A percentile compares a stretch with the other conserved stretches of the same genome.
Conservation (phyloP, 2,113 vertebrate genomes). For the Opisthocomus hoazin region DNA sequence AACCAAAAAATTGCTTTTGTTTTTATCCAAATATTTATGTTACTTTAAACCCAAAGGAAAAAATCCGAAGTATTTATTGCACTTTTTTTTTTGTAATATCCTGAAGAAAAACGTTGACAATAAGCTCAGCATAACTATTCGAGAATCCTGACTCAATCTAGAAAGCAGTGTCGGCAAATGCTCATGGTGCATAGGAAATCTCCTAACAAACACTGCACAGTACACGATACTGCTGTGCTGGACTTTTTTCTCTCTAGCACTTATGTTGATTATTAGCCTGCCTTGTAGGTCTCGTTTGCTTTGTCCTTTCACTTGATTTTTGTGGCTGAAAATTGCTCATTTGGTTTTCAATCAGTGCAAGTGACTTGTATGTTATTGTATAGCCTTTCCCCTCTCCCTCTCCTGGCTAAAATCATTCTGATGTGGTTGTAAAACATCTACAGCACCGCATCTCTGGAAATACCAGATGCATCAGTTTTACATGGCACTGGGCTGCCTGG, state of each 20-base stretch:
- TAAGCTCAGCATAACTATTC: neutral
- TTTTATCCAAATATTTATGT: neutral
- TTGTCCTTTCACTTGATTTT: neutral
- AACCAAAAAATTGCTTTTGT: neutral
- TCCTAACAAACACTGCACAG: neutral
- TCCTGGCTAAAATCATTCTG: neutral
- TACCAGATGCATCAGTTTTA: neutral
- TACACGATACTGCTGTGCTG: neutral
- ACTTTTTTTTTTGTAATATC: neutral
- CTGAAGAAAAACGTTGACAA: neutral
- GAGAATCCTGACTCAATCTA: neutral
- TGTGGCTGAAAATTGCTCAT: neutral
- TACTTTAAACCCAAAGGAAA: neutral
- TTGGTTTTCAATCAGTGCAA: neutral
- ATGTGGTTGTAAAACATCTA: neutral
- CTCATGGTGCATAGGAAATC: rapidly evolving
- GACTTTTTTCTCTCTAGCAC: neutral
- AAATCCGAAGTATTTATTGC: neutral
- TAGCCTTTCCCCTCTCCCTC: neutral
- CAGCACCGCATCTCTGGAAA: neutral
- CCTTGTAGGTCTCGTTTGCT: neutral
- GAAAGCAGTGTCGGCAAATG: neutral
- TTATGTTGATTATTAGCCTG: neutral
- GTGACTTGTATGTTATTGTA: rapidly evolving
- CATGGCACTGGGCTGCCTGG: neutral